These are phyloP conservation scores for Calidris pugnax DNA, from an alignment of 2,113 vertebrate genomes.

Conservation along the genomic window DNA sequence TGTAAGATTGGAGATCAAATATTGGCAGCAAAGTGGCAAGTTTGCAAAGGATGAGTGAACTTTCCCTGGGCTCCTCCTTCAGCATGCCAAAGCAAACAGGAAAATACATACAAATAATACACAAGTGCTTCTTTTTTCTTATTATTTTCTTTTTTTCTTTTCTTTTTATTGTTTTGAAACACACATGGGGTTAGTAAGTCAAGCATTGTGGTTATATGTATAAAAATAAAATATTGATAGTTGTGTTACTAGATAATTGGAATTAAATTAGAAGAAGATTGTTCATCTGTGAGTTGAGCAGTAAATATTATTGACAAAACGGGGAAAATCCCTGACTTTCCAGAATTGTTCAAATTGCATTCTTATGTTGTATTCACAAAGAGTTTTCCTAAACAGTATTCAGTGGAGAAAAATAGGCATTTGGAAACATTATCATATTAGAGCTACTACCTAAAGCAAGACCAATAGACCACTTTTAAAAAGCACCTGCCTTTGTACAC, in stretches of 20 bases:
- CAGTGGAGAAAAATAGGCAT: background rate
- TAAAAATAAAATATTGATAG: background rate
- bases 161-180: background rate
- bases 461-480: background rate
- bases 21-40: conserved; percentile 70
- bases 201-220: background rate
- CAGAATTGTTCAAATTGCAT: background rate
- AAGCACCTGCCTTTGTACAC: background rate
- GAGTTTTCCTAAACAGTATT: background rate
- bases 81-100: conserved; percentile 61
- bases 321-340: background rate
- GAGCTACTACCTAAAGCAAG: background rate
- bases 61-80: conserved; percentile 25
- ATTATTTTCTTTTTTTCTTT: background rate
- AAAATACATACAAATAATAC: background rate
- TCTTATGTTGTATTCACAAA: background rate
- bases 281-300: background rate
- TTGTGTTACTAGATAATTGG: background rate
- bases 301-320: background rate
- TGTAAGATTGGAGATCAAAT: conserved; percentile 73
- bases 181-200: background rate
- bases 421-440: background rate
- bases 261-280: background rate
- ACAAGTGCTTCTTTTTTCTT: background rate
- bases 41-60: conserved; percentile 59